phyloP scores from a whole-genome alignment of 2,888 invertebrate genomes.

The Orthosia gracilis region DNA sequence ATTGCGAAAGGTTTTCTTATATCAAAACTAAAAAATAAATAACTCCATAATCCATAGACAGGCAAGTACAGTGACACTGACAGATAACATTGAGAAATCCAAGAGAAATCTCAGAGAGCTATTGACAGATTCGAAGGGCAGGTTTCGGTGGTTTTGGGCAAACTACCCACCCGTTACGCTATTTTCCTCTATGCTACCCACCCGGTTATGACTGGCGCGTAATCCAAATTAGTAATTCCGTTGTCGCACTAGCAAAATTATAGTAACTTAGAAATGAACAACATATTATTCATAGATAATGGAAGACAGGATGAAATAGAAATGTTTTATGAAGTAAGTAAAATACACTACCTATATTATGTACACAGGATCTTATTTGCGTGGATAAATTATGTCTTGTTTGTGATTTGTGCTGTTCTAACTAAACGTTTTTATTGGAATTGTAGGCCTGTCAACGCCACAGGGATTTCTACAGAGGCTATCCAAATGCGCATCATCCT shows the following conservation, averaged over 20 bases:
- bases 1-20: background rate
- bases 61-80: background rate
- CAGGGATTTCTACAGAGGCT: constrained; percentile 92
- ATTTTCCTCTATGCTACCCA: no score
- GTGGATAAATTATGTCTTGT: no score
- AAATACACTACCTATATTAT: background rate
- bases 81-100: constrained; percentile 1
- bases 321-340: constrained; percentile 85
- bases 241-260: constrained; percentile 31
- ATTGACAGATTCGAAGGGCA: background rate
- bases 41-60: background rate
- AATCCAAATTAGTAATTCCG: constrained; percentile 30
- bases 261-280: constrained; percentile 72
- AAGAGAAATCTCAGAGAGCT: no score
- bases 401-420: no score
- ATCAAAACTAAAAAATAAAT: background rate
- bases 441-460: constrained; percentile 91
- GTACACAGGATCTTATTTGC: no score
- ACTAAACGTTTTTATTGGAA: background rate
- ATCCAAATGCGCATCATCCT: constrained; percentile 91
- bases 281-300: constrained; percentile 82
- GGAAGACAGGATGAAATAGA: constrained; percentile 85
- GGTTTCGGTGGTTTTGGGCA: background rate
- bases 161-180: no score
- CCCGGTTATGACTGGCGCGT: constrained; percentile 23